Percentiles rank a stretch among this genome's conserved stretches.
Conservation (phyloP, 2,797 vertebrate species). For the Anisognathus igniventris region DNA sequence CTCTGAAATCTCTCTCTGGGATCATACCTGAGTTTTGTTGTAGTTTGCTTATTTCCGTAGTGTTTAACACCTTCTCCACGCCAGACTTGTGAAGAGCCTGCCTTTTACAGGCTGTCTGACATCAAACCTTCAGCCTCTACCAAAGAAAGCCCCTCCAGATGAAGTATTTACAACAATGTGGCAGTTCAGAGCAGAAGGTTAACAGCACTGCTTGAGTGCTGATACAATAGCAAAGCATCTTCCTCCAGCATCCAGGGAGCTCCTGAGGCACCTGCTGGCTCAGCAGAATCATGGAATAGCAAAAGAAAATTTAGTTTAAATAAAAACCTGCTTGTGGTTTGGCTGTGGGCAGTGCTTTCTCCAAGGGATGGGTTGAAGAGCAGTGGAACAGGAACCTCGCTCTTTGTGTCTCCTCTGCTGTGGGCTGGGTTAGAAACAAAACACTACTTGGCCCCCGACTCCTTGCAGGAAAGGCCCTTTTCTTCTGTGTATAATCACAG, state of each 20-base stretch:
- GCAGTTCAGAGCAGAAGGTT: not conserved
- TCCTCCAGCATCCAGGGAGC: not conserved
- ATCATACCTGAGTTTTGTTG: not conserved
- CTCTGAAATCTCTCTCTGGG: not conserved
- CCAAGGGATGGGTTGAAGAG: not conserved
- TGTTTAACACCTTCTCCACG: not conserved
- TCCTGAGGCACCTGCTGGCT: not conserved
- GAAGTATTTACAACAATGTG: not conserved
- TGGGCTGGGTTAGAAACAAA: not conserved
- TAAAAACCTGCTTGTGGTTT: not conserved
- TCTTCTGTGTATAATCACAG: not conserved
- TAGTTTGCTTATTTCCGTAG: not conserved
- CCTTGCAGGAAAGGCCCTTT: not conserved
- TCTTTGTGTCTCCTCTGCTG: not conserved
- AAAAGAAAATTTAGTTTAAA: not conserved
- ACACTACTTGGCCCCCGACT: not conserved
- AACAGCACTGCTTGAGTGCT: not conserved
- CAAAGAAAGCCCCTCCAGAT: not conserved
- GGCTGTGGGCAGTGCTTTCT: not conserved
- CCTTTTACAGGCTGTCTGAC: not conserved
- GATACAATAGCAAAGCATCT: not conserved
- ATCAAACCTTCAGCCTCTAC: not conserved
- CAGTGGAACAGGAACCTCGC: accelerated
- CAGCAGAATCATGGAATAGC: not conserved
- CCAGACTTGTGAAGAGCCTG: not conserved